phyloP scores from a whole-genome alignment of 1,140 invertebrate species.

The Tenebrio molitor region DNA sequence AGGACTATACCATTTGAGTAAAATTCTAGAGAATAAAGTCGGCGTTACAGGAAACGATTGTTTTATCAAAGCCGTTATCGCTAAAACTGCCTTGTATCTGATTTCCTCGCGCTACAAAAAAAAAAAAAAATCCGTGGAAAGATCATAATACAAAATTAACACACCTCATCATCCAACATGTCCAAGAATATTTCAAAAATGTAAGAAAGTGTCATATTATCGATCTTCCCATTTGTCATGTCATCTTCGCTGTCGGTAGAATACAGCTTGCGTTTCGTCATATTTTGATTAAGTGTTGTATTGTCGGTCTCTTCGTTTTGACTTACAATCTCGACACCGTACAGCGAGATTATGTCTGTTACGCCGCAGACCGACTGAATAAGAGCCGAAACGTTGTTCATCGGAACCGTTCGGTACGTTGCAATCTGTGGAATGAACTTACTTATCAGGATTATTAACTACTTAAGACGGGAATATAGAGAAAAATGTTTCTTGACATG shows the following conservation, averaged over 20 bases:
- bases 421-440: slow-evolving; percentile 45
- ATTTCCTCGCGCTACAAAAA: slow-evolving; percentile 52
- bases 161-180: slow-evolving; percentile 59
- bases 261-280: slow-evolving; percentile 45
- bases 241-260: slow-evolving; percentile 30
- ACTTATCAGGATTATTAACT: neutral
- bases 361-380: slow-evolving; percentile 40
- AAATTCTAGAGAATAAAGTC: slow-evolving; percentile 50
- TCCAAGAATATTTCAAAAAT: slow-evolving; percentile 56
- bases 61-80: slow-evolving; percentile 48
- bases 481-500: too few relatives aligned
- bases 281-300: neutral
- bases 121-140: slow-evolving; percentile 18
- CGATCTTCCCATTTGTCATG: neutral
- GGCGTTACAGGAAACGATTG: slow-evolving; percentile 46
- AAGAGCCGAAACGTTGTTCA: slow-evolving; percentile 45
- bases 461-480: too few relatives aligned
- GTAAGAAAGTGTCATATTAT: slow-evolving; percentile 43
- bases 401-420: slow-evolving; percentile 49
- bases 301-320: slow-evolving; percentile 10
- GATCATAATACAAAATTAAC: slow-evolving; percentile 31
- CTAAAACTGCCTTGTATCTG: slow-evolving; percentile 39
- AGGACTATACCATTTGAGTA: slow-evolving; percentile 59
- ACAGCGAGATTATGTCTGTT: slow-evolving; percentile 49
- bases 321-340: slow-evolving; percentile 51